Conservation (phyloP, 2,113 vertebrate species). For the Planiliza haematocheilus region DNA sequence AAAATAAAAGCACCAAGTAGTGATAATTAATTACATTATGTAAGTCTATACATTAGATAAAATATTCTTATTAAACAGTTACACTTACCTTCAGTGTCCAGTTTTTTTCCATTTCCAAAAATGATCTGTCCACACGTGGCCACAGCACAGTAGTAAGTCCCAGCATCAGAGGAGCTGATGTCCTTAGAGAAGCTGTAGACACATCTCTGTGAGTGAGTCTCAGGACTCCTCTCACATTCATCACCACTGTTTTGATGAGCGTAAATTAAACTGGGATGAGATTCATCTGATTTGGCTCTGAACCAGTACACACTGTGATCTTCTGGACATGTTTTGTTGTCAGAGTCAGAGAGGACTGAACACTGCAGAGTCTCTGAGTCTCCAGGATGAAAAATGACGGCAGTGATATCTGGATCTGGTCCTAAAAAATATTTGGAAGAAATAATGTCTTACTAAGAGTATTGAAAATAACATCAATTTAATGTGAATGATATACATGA, state of each 20-base stretch:
- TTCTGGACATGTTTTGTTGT: constrained; percentile 15
- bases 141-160: constrained; percentile 53
- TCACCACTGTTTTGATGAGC: not conserved
- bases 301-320: constrained; percentile 54
- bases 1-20: not conserved
- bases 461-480: no score
- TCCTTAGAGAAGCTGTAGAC: constrained; percentile 24
- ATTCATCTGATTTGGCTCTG: not conserved
- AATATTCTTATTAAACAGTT: rapidly evolving
- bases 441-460: not conserved
- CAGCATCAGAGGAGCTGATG: constrained; percentile 10
- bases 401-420: not conserved
- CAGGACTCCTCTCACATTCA: not conserved
- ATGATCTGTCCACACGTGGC: constrained; percentile 50
- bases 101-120: constrained; percentile 49
- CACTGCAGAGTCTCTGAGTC: constrained; percentile 41
- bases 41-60: not conserved
- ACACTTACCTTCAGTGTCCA: constrained; percentile 9
- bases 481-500: rapidly evolving
- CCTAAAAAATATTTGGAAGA: constrained; percentile 1
- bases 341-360: constrained; percentile 27
- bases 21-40: rapidly evolving
- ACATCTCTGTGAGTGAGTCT: constrained; percentile 16
- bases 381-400: constrained; percentile 20
- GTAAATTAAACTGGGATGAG: constrained; percentile 17